Percentiles rank a stretch among this genome's conserved stretches.
These are phyloP conservation scores for Arizona elegans DNA, from an alignment of 2,113 vertebrate genomes.

Conservation along the genomic window DNA sequence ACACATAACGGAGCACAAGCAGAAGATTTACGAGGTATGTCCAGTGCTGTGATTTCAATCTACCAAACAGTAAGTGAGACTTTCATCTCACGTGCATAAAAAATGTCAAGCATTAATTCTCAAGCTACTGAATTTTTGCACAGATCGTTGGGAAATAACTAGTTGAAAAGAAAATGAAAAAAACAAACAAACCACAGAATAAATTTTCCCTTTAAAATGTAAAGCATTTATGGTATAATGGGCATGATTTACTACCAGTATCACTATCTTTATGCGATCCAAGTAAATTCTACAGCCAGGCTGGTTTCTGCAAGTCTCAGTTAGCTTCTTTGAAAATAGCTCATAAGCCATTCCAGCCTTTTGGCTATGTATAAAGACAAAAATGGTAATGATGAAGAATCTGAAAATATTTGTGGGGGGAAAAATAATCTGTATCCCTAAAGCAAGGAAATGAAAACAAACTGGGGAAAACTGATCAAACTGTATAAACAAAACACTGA, in stretches of 20 bases:
- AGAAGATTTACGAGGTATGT: neutral
- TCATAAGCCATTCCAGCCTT: slow-evolving; percentile 2
- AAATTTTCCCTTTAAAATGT: neutral
- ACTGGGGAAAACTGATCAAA: neutral
- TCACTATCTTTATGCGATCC: rapidly evolving
- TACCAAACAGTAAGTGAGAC: neutral
- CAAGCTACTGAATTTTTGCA: neutral
- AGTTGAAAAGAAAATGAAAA: neutral
- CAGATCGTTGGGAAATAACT: neutral
- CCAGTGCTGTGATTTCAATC: neutral
- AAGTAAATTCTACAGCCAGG: neutral
- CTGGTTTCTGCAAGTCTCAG: neutral
- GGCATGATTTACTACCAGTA: neutral
- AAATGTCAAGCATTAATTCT: neutral
- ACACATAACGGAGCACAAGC: neutral
- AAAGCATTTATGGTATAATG: neutral
- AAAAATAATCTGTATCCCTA: neutral
- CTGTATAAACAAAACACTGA: neutral
- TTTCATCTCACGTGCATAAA: neutral
- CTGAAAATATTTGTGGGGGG: neutral
- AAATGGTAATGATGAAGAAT: neutral
- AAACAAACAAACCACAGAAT: neutral
- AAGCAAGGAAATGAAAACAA: slow-evolving; percentile 16
- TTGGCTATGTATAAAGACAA: neutral
- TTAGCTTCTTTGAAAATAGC: neutral